Evolutionary conservation across 2,113 vertebrate genomes (phyloP).

Genomic region (Nothoprocta pentlandii): DNA sequence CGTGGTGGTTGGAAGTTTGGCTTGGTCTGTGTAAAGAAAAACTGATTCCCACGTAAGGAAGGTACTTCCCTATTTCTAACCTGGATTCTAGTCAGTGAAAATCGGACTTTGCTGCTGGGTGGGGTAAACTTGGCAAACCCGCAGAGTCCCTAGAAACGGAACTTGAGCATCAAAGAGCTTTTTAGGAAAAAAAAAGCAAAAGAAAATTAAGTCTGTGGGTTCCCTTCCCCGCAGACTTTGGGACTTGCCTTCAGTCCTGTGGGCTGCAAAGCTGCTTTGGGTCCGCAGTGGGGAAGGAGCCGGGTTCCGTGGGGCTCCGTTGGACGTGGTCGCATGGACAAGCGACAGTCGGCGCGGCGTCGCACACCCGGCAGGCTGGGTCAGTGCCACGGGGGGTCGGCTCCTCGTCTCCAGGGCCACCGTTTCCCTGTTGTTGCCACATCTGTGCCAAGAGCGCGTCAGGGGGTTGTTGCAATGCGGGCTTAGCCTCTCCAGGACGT

Average conservation of each 20-base stretch:
- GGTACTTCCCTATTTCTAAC: conserved; percentile 40
- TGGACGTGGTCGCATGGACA: background rate
- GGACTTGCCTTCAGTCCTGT: background rate
- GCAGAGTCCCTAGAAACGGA: conserved; percentile 27
- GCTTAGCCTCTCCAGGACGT: background rate
- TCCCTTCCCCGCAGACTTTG: conserved; percentile 12
- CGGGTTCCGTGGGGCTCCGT: background rate
- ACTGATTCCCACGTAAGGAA: conserved; percentile 3
- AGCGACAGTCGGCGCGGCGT: background rate
- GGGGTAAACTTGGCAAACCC: background rate
- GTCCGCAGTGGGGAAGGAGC: background rate
- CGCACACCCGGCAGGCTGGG: background rate
- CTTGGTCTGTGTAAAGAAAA: conserved; percentile 50
- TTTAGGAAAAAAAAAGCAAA: background rate
- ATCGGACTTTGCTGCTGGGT: background rate
- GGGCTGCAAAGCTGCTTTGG: background rate
- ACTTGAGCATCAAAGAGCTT: conserved; percentile 27
- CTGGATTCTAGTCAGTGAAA: conserved; percentile 12
- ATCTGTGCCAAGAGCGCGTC: background rate
- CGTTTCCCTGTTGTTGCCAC: background rate
- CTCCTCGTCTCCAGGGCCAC: rapidly evolving
- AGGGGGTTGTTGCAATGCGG: background rate
- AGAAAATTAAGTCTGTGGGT: background rate
- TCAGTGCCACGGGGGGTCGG: background rate
- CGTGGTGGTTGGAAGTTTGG: conserved; percentile 60